phyloP scores from a whole-genome alignment of 2,113 vertebrate species.

The Cyrtonyx montezumae region DNA sequence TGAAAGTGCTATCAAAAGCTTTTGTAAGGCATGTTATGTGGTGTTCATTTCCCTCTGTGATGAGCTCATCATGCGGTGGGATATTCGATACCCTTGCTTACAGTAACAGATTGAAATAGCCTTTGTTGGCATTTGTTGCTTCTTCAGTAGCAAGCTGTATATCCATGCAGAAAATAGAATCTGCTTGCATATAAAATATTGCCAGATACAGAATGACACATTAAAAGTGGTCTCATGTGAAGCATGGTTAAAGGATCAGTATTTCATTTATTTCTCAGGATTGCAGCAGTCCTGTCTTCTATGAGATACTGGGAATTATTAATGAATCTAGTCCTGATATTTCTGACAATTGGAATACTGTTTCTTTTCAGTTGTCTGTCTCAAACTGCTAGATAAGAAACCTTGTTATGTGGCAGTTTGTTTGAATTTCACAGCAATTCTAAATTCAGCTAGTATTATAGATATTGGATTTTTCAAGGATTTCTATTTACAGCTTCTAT shows the following conservation, averaged over 20 bases:
- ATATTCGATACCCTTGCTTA: not conserved
- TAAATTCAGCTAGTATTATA: not conserved
- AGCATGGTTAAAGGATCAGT: not conserved
- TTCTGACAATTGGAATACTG: not conserved
- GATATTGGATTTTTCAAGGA: too few species aligned
- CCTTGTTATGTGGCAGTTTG: not conserved
- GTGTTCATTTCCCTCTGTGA: not conserved
- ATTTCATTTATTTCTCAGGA: not conserved
- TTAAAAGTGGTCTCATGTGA: not conserved
- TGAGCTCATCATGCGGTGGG: conserved; percentile 4
- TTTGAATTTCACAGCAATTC: conserved; percentile 4
- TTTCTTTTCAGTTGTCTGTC: not conserved
- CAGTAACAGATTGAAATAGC: conserved; percentile 25
- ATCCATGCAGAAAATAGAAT: not conserved
- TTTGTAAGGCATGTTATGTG: not conserved
- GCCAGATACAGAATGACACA: not conserved
- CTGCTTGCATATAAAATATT: not conserved
- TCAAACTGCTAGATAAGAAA: not conserved
- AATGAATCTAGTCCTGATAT: not conserved
- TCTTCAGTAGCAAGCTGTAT: conserved; percentile 13
- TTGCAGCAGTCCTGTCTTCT: not conserved
- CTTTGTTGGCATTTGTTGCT: not conserved
- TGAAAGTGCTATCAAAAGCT: not conserved
- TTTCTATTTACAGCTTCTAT: not conserved
- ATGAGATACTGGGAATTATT: not conserved